Evolutionary conservation across 2,888 invertebrate genomes (phyloP), one percentile per base, ranked within the genome.

Genomic region (Tubulanus polymorphus): DNA sequence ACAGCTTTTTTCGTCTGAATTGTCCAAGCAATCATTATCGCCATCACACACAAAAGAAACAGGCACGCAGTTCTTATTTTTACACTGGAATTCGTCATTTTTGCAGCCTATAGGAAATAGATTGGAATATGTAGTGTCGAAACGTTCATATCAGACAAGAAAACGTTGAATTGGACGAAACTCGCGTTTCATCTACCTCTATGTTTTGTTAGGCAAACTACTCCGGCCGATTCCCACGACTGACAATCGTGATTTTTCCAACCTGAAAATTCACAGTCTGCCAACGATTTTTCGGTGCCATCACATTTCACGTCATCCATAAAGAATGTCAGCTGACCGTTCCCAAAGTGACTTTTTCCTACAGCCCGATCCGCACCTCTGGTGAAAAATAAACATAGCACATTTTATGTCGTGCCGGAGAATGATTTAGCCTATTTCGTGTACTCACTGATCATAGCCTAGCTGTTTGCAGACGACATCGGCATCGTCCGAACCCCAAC

Each of bases 211-310:
- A 20, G 20, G 23, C 78, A 79, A 20, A 65, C 61, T 1, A 78
- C 77, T 2, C 77, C 78, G n/a, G 78, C 78, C 41, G 70, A 71
- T 55, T 79, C 78, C 45, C 61, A 66, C 5, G 60, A 80, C 32
- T 81, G 81, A 65, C 90, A 90, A 71, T 89, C 85, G 69, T 88
- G 87, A 0, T 85, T 80, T 12, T 87, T 87, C 89, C 89, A 90
- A 0, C 88, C 87, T 53, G 83, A 83, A 64, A 88, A 88, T 12
- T 55, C 50, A 68, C 89, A 90, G 55, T 88, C 84, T 49, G 83
- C 81, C 1, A 90, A 69, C 0, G 84, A 82, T 0, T 83, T 83
- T 73, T 88, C 88, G 64, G 86, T 85, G n/a, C 89, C 89, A 0
- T 76, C 69, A 69, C 90, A 90, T 35, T 83, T 79, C 0, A 89